A percentile compares a stretch with the other conserved stretches of the same genome.
phyloP scores from a whole-genome alignment of 2,888 invertebrate species.

The Pyrrhia umbra region DNA sequence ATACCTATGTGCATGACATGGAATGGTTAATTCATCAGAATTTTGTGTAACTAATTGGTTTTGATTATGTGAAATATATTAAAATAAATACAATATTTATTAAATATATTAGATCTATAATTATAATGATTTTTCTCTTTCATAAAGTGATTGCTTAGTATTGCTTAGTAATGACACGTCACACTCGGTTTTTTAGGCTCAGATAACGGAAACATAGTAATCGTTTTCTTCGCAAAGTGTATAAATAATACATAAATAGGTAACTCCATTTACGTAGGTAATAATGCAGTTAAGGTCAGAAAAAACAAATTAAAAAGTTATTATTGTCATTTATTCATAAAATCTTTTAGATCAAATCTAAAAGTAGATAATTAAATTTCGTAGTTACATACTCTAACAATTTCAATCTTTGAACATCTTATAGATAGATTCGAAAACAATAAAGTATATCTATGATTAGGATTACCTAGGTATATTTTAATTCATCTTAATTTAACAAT shows the following conservation, averaged over 20 bases:
- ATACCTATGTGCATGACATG: constrained; percentile 41
- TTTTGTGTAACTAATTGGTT: constrained; percentile 26
- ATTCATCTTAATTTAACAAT: not conserved
- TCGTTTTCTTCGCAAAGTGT: no score
- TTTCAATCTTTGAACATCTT: constrained; percentile 2
- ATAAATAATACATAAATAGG: no score
- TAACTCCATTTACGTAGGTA: no score
- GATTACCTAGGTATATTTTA: not conserved
- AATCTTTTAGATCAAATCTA: constrained; percentile 16
- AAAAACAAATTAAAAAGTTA: no score
- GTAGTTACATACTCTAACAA: not conserved
- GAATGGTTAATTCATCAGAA: constrained; percentile 29
- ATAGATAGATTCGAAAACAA: constrained; percentile 5
- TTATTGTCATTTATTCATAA: not conserved
- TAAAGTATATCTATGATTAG: not conserved
- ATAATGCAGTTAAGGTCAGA: no score
- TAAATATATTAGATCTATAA: constrained; percentile 50
- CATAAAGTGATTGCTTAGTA: not conserved
- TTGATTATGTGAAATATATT: constrained; percentile 46
- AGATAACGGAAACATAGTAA: no score
- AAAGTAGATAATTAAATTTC: not conserved
- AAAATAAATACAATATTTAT: constrained; percentile 40
- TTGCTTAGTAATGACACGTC: no score
- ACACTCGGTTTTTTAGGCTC: no score
- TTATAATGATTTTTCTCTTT: constrained; percentile 31